Evolutionary conservation across 2,888 invertebrate genomes (phyloP), one percentile per base, ranked within the genome.

Genomic region (Lasius platythorax): DNA sequence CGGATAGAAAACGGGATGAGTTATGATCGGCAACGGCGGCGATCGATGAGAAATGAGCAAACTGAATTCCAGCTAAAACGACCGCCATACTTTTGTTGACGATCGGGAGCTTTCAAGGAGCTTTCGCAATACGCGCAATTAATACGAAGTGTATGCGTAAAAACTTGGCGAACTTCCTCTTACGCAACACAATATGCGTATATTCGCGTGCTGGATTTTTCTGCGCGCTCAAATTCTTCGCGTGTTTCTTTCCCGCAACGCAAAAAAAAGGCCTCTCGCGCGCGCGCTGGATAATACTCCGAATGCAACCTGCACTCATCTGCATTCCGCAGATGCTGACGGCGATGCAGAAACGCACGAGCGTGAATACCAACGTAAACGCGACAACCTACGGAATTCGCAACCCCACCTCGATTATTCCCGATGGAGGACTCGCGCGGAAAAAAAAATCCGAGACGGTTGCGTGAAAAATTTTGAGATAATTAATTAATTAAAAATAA

Each of bases 171-270:
- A 50, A 28, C 85, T 83, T 83, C 79, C 74, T 82, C 53, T 78
- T 83, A 78, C 82, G 79, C 76, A 53, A 83, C 83, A 50, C 30
- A 30, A 75, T 18, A 53, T 43, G 74, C 83, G 70, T 53, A 43
- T 18, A 18, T 50, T 50, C 74, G 81, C 73, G 75, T 56, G 63
- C 58, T 40, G 74, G 76, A 67, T 72, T 85, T 79, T 81, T 74
- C 79, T 72, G 61, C 81, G 74, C 58, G 67, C 82, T 66, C 84
- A 67, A 84, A 83, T 83, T 76, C 74, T 76, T 76, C 15, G 67
- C 83, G 75, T 58, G 64, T 83, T 72, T 83, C 68, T 43, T 84
- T 75, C 50, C 76, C 75, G 75, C 84, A 68, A 78, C 72, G 79
- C 58, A 68, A 68, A 68, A 46, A 73, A 73, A 63, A 79, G 58